A percentile compares a stretch with the other conserved stretches of the same genome.
Conservation (phyloP, 2,797 vertebrate species). For the Paedocypris micromegethes region DNA sequence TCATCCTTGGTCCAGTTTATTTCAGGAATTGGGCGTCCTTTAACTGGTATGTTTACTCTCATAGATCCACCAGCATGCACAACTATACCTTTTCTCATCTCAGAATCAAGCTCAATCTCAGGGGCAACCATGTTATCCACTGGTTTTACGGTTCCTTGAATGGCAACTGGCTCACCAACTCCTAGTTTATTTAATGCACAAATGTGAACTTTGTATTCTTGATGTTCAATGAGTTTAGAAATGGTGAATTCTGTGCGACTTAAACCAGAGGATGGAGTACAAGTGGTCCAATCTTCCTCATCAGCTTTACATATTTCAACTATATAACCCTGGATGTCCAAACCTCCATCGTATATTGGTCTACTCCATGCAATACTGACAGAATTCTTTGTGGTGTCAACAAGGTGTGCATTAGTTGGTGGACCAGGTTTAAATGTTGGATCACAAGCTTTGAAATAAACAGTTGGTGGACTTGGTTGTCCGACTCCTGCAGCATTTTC, state of each 20-base stretch:
- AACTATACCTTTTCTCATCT: conserved; percentile 89
- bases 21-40: conserved; percentile 88
- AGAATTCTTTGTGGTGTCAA: conserved; percentile 84
- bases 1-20: conserved; percentile 92
- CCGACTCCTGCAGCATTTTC: conserved; percentile 95
- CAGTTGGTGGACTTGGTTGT: conserved; percentile 79
- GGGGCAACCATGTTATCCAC: conserved; percentile 88
- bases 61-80: conserved; percentile 88
- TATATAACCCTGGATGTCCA: conserved; percentile 89
- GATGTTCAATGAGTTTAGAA: conserved; percentile 87
- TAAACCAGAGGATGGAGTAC: conserved; percentile 84
- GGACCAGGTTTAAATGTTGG: conserved; percentile 92
- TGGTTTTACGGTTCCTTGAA: conserved; percentile 86
- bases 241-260: conserved; percentile 83
- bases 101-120: conserved; percentile 91
- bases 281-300: conserved; percentile 92
- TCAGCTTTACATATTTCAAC: conserved; percentile 94
- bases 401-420: conserved; percentile 81
- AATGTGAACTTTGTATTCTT: conserved; percentile 91
- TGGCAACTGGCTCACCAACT: conserved; percentile 84
- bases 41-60: conserved; percentile 91
- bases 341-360: conserved; percentile 96
- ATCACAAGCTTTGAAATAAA: conserved; percentile 92
- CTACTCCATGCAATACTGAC: conserved; percentile 84
- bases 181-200: conserved; percentile 94